Evolutionary conservation across 1,140 invertebrate species (phyloP).

Genomic region (Aricia agestis): DNA sequence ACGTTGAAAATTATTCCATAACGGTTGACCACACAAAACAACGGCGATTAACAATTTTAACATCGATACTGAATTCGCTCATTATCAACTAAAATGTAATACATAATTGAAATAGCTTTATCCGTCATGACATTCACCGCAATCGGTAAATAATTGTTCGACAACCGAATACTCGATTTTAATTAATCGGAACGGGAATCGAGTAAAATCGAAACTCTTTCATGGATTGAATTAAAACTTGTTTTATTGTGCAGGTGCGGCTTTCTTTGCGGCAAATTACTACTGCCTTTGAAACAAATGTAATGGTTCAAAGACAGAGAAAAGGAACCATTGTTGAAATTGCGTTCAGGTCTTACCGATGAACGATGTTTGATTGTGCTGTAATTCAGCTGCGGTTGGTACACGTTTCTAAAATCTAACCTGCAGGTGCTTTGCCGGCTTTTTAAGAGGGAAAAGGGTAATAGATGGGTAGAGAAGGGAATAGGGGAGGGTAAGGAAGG

Average conservation of each 20-base stretch:
- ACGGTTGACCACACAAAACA: background rate
- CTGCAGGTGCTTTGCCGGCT: too few relatives aligned
- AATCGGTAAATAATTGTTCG: conserved; percentile 2
- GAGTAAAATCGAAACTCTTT: background rate
- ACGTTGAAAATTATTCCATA: background rate
- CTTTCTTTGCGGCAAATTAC: background rate
- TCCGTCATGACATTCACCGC: conserved; percentile 1
- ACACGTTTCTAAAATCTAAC: too few relatives aligned
- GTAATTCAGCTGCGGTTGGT: background rate
- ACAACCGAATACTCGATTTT: background rate
- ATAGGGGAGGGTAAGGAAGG: too few relatives aligned
- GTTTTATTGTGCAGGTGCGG: background rate
- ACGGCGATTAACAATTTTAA: background rate
- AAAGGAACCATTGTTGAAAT: background rate
- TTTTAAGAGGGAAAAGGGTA: too few relatives aligned
- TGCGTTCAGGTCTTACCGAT: background rate
- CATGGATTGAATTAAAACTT: background rate
- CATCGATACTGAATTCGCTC: background rate
- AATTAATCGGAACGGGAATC: background rate
- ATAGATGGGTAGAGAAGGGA: too few relatives aligned
- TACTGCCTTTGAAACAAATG: background rate
- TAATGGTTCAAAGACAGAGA: background rate
- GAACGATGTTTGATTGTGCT: background rate
- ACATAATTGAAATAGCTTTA: background rate
- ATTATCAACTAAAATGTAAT: background rate